phyloP scores from a whole-genome alignment of 2,797 vertebrate species.

The Anabacerthia variegaticeps region DNA sequence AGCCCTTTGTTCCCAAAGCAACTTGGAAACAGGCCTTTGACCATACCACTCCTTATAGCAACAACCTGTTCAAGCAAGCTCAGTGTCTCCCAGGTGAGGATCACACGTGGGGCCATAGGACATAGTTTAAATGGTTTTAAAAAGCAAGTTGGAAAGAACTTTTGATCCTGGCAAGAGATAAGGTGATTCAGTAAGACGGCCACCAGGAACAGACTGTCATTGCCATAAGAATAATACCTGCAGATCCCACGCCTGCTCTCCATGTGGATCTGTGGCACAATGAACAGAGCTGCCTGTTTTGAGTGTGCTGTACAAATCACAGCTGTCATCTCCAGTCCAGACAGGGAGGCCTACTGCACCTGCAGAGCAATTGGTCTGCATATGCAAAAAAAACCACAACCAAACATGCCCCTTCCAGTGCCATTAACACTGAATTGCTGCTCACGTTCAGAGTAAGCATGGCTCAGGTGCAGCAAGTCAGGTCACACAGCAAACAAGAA shows the following conservation, averaged over 20 bases:
- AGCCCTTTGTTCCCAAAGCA: neutral
- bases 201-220: neutral
- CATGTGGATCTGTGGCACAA: neutral
- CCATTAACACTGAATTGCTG: neutral
- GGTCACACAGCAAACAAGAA: neutral
- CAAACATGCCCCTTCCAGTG: neutral
- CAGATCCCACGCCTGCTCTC: neutral
- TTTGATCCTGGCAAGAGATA: neutral
- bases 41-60: neutral
- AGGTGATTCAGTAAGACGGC: neutral
- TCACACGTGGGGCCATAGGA: accelerated
- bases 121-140: neutral
- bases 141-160: neutral
- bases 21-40: neutral
- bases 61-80: neutral
- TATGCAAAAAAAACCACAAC: neutral
- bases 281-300: neutral
- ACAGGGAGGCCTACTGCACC: neutral
- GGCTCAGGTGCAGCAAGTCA: neutral
- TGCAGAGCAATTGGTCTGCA: neutral
- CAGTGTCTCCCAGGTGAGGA: neutral
- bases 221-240: accelerated
- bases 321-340: neutral
- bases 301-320: neutral
- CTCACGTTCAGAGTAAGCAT: neutral